Base-by-base conservation (phyloP, 1,140 invertebrate species). In the Drosophila ficusphila region DNA sequence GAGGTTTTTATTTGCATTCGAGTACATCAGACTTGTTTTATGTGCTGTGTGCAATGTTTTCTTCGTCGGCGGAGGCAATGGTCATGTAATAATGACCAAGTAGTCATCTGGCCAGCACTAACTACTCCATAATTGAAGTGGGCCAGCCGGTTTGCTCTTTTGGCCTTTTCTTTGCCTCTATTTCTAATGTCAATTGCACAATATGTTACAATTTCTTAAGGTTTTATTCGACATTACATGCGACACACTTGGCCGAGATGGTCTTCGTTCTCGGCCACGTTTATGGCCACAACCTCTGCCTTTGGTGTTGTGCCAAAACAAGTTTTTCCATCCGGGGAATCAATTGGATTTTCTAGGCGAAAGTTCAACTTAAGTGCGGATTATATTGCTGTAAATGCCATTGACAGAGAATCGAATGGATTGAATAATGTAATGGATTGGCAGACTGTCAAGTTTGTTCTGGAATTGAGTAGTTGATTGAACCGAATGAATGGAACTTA, bases 41-140 rank as follows among this genome's bases (percentile, higher is more conserved):
- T 72, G 57, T 33, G 34, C 47, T 61, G 12, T 69, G 31, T 33
- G 62, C 62, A 61, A 61, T 51, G 18, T 69, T 51, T 49, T 31
- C 44, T 18, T 16, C 25, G 34, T 3, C 25, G 18, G 12, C 18
- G 14, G 14, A 12, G 44, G 21, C 19, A 27, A 11, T 27, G 12
- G 8, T 51, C 19, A 3, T 56, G 16, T 16, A 36, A 16, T 5
- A 36, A 19, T 39, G 58, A 27, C 16, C 42, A 69, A 82, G 42
- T 53, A 29, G 56, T 39, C 79, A 54, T 36, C 62, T 74, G 79
- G 38, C 58, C 60, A 81, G 74, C 60, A 53, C 73, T 68, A 82
- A 82, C 60, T 58, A 56, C 56, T 77, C 48, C 73, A 79, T 74
- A 85, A 83, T 74, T 82, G 74, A 58, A 21, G 25, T n/a, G 49